Base-by-base conservation (phyloP, 2,888 invertebrate species). In the Sycophila texana region DNA sequence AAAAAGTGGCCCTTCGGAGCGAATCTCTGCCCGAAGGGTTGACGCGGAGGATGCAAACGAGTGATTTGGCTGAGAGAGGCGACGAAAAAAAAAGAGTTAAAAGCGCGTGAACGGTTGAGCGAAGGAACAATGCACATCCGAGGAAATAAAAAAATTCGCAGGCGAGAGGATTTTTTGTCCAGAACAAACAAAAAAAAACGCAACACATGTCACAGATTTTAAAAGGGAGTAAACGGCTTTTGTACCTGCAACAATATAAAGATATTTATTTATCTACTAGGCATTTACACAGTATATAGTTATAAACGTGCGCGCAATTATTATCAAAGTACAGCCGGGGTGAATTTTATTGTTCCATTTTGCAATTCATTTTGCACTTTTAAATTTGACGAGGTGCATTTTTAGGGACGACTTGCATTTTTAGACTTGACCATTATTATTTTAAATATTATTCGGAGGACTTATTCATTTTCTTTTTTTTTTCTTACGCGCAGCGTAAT, bases 191-290 rank as follows among this genome's bases (percentile, higher is more conserved):
- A 39, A 39, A 39, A 39, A 10, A 39, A 39, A 39, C 39, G 39
- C 39, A 39, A 10, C 39, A 39, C 61, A 61, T 20, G 16, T 58
- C 14, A 10, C 49, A 60, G 13, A 65, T 18, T 51, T 22, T 30
- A 75, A 55, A 53, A 61, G 60, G 65, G 65, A 16, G 26, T 26
- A 20, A 75, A 83, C 73, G 72, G 86, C 85, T 88, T 87, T 88
- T 87, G 86, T 88, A 88, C 88, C 86, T 86, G 86, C 84, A 85
- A 85, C 79, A 84, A 61, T 66, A 78, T 66, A 83, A 83, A 87
- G 81, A 85, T 83, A 86, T 86, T 87, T 88, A 87, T 87, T 87
- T 88, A 88, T 86, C 84, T 86, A 87, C 85, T 84, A 84, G 81
- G 85, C 79, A 65, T 83, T 81, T 77, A 71, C 58, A 61, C 39